Percentiles rank a stretch among this genome's conserved stretches.
Conservation (phyloP, 2,888 invertebrate species). For the Listrodromus nycthemerus region DNA sequence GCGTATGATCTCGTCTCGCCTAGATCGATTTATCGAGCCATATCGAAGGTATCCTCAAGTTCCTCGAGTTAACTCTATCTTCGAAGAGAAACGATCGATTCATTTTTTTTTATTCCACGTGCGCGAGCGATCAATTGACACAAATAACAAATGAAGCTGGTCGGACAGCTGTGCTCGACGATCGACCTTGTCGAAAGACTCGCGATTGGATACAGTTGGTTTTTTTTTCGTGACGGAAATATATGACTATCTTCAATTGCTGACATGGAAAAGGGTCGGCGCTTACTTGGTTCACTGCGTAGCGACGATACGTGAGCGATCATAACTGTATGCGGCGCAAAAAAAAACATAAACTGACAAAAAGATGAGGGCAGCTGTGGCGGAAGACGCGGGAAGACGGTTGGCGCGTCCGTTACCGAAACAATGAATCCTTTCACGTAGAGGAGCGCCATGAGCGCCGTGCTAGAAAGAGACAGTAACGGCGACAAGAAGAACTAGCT, state of each 20-base stretch:
- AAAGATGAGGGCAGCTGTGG: background rate
- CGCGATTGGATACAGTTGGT: conserved; percentile 1
- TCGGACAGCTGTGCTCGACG: conserved; percentile 23
- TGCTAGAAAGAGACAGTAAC: background rate
- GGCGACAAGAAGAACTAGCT: background rate
- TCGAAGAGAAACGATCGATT: background rate
- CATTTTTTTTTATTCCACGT: background rate
- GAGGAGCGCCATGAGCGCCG: too few relatives aligned
- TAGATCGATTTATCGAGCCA: background rate
- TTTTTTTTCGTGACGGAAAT: background rate
- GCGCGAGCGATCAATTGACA: background rate
- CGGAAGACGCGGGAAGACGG: background rate
- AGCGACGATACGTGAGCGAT: background rate
- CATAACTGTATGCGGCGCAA: background rate
- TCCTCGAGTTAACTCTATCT: background rate
- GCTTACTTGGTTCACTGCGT: background rate
- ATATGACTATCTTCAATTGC: background rate
- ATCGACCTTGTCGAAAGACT: conserved; percentile 45
- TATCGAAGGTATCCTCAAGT: conserved; percentile 6
- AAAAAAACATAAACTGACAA: background rate
- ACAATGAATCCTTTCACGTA: conserved; percentile 7
- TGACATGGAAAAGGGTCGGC: background rate
- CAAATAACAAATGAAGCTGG: conserved; percentile 2
- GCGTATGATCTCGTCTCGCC: background rate
- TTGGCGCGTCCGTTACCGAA: background rate